Base-by-base conservation (phyloP, 1,140 invertebrate species). In the Grapholita molesta region DNA sequence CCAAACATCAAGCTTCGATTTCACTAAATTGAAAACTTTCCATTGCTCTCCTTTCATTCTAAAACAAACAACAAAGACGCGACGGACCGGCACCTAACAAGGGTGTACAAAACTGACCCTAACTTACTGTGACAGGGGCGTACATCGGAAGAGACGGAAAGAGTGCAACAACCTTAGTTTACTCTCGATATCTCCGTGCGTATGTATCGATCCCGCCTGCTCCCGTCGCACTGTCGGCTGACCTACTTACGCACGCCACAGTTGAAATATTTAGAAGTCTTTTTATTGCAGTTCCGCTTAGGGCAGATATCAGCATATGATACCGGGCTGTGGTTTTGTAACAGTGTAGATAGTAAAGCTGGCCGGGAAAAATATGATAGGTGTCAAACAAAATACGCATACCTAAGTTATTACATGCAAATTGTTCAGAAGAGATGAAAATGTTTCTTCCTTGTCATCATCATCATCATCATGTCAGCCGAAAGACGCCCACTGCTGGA, bases 121-220 rank as follows among this genome's bases (percentile, higher is more conserved):
- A 9, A 48, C 5, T 48, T 48, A 48, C 12, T 48, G 18, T 9
- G 42, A 48, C 42, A 48, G 7, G 42, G 42, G 18, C 32, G 18
- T 65, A 65, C 18, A 65, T 0, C 15, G 32, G 8, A 65, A 69
- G 24, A 48, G 38, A 74, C 66, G 61, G n/a, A 53, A n/a, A 53
- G 65, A 75, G 77, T 79, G 74, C 77, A 79, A 74, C 64, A 78
- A 77, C 74, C 73, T 71, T 61, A 61, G 24, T 70, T 64, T 61
- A 70, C 38, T 68, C 70, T 71, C 71, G 64, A 70, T 75, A 76
- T 77, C 73, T 75, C 70, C 67, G 69, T 71, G 77, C 71, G 74
- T 75, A 64, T 53, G 67, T 71, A 79, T 76, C 80, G 80, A 82
- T 82, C 68, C 68, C 65, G 35, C 69, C 67, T 42, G 76, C 70